phyloP scores from a whole-genome alignment of 2,113 vertebrate genomes.

The Chinchilla lanigera region DNA sequence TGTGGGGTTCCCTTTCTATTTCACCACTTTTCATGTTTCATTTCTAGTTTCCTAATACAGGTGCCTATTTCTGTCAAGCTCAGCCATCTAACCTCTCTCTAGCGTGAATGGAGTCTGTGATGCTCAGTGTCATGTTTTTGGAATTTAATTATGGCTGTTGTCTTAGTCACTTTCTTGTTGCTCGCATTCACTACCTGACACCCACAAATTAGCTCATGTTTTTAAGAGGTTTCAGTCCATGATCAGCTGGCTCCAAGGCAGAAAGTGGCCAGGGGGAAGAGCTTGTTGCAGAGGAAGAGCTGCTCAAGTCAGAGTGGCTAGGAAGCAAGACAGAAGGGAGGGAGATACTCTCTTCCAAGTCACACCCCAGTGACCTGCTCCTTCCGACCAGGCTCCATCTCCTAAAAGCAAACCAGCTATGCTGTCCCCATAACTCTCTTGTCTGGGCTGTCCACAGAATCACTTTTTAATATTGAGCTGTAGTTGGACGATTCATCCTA shows the following conservation, averaged over 20 bases:
- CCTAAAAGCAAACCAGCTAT: not conserved
- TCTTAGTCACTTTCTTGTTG: not conserved
- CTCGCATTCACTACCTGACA: not conserved
- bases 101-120: not conserved
- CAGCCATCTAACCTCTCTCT: not conserved
- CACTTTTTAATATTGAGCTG: not conserved
- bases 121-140: not conserved
- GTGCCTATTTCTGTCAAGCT: not conserved
- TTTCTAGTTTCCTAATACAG: not conserved
- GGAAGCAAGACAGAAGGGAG: not conserved
- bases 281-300: not conserved
- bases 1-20: not conserved
- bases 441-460: no score
- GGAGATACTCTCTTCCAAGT: not conserved
- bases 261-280: not conserved
- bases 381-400: not conserved
- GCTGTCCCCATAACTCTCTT: not conserved
- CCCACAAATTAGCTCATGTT: not conserved
- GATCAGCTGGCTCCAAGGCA: not conserved
- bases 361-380: not conserved
- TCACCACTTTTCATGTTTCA: conserved; percentile 23
- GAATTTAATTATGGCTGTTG: not conserved
- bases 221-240: not conserved
- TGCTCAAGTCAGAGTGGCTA: not conserved
- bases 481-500: not conserved